A percentile compares a stretch with the other conserved stretches of the same genome.
Conservation (phyloP, 1,140 invertebrate species). For the Bathynomus jamesi region DNA sequence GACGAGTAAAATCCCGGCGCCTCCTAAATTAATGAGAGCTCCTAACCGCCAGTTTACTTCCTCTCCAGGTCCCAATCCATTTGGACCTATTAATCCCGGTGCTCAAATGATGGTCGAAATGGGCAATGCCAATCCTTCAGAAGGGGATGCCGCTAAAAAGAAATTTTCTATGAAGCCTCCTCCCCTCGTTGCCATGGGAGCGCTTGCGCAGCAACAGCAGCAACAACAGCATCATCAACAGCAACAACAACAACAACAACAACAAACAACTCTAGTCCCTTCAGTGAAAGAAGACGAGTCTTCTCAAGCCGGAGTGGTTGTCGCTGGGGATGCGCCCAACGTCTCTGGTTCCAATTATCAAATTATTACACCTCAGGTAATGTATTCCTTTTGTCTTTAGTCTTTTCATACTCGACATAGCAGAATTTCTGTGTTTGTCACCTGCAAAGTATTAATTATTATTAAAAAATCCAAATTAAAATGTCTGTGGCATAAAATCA, state of each 20-base stretch:
- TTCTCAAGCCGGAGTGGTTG: neutral
- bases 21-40: constrained; percentile 1
- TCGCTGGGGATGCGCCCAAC: neutral
- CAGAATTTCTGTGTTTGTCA: no score
- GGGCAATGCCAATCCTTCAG: constrained; percentile 10
- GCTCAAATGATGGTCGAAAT: constrained; percentile 30
- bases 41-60: neutral
- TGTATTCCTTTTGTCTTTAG: neutral
- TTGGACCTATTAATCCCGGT: constrained; percentile 28
- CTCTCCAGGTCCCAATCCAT: constrained; percentile 26
- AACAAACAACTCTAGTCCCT: neutral
- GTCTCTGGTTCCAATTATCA: constrained; percentile 12
- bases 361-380: constrained; percentile 29
- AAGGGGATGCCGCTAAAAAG: neutral
- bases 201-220: neutral
- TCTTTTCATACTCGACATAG: no score
- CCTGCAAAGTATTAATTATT: no score
- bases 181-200: constrained; percentile 6
- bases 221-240: neutral
- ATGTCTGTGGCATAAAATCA: no score
- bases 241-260: neutral
- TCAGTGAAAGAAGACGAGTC: neutral
- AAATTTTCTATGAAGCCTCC: constrained; percentile 6
- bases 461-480: no score
- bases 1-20: neutral